Evolutionary conservation across 1,140 invertebrate species (phyloP).

Genomic region (Aporrectodea caliginosa): DNA sequence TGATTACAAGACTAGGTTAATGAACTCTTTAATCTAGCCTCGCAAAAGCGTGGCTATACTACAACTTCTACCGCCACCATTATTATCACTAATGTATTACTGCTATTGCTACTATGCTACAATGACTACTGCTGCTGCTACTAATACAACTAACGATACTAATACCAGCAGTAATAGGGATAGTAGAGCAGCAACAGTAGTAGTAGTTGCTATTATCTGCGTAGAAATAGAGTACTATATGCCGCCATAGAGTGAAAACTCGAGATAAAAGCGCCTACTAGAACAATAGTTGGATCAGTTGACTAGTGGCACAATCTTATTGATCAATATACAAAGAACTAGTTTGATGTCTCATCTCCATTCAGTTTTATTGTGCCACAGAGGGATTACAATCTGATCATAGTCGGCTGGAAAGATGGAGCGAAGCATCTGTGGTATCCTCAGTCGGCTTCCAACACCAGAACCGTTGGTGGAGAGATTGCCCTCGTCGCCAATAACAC

Average conservation of each 20-base stretch:
- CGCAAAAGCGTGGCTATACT: too few species aligned
- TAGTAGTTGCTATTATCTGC: neutral
- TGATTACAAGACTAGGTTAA: too few species aligned
- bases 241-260: neutral
- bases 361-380: neutral
- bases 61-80: too few species aligned
- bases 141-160: too few species aligned
- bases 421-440: conserved; percentile 55
- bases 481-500: conserved; percentile 17
- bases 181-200: neutral
- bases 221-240: neutral
- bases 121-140: too few species aligned
- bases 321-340: neutral
- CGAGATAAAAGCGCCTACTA: neutral
- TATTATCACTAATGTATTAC: too few species aligned
- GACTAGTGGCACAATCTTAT: too few species aligned
- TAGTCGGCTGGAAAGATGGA: conserved; percentile 48
- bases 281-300: neutral
- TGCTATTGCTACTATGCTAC: too few species aligned
- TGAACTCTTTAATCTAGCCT: too few species aligned
- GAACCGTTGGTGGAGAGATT: conserved; percentile 56
- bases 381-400: conserved; percentile 67
- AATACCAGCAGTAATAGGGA: too few species aligned
- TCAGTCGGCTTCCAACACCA: conserved; percentile 34
- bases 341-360: neutral